Percentiles rank a stretch among this genome's conserved stretches.
Conservation (phyloP, 2,113 vertebrate genomes). For the Ochotona curzoniae region DNA sequence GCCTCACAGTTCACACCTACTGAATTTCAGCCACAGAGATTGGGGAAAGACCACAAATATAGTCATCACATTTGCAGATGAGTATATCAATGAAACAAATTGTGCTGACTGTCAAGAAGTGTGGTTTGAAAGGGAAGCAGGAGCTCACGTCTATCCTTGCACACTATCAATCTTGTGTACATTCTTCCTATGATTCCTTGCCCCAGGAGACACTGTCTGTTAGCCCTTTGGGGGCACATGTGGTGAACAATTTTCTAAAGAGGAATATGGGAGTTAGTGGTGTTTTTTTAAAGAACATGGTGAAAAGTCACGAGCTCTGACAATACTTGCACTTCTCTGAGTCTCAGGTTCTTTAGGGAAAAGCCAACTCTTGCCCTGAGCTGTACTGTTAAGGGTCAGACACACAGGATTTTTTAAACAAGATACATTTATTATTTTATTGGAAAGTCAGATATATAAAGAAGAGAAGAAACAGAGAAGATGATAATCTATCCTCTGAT, state of each 20-base stretch:
- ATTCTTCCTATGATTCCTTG: no score
- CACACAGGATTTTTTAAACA: no score
- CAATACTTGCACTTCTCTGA: background rate
- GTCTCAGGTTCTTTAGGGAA: background rate
- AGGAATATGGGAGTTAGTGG: background rate
- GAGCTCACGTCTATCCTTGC: background rate
- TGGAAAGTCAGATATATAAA: no score
- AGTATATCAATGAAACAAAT: slow-evolving; percentile 55
- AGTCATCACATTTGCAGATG: slow-evolving; percentile 18
- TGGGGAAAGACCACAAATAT: slow-evolving; percentile 25
- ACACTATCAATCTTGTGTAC: background rate
- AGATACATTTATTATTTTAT: no score
- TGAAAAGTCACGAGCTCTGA: background rate
- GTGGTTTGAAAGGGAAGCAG: background rate
- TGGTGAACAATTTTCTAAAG: background rate
- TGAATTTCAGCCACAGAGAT: slow-evolving; percentile 51
- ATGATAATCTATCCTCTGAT: background rate
- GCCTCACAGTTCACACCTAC: background rate
- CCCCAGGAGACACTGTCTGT: background rate
- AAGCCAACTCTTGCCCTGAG: background rate
- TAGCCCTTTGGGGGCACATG: background rate
- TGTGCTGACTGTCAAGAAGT: background rate
- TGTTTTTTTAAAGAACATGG: background rate
- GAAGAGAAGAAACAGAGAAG: background rate
- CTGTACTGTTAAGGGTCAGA: no score